phyloP scores from a whole-genome alignment of 2,113 vertebrate genomes.

The Charadrius vociferus region DNA sequence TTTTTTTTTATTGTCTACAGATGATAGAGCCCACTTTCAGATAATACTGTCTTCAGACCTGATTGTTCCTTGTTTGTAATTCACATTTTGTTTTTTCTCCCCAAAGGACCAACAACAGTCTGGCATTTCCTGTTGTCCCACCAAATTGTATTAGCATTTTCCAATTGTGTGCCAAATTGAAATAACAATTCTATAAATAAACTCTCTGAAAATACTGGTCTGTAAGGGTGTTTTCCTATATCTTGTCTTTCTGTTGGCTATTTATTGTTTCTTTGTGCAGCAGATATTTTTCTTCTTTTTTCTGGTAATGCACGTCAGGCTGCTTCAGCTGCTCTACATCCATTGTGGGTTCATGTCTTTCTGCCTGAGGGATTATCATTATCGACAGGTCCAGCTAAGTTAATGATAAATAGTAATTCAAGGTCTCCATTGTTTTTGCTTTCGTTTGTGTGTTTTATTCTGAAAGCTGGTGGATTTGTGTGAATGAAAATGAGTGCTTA shows the following conservation, averaged over 20 bases:
- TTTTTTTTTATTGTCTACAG: not conserved
- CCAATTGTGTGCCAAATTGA: constrained; percentile 36
- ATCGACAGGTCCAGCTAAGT: not conserved
- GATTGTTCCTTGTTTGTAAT: not conserved
- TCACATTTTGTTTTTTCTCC: not conserved
- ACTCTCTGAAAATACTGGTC: constrained; percentile 1
- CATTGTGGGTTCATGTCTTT: not conserved
- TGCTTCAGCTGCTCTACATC: not conserved
- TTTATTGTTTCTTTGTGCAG: not conserved
- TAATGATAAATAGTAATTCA: not conserved
- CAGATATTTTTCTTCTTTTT: not conserved
- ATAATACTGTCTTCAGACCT: not conserved
- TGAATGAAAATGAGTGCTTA: not conserved
- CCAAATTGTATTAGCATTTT: constrained; percentile 18
- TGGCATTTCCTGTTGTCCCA: not conserved
- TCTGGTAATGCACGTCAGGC: not conserved
- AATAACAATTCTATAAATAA: constrained; percentile 42
- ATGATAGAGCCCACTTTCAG: not conserved
- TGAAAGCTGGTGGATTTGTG: not conserved
- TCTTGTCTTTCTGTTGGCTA: not conserved
- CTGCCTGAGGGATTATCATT: not conserved
- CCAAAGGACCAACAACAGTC: not conserved
- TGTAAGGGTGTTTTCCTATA: not conserved
- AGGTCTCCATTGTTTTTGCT: not conserved
- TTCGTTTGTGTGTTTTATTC: not conserved